A percentile compares a stretch with the other conserved stretches of the same genome.
phyloP scores from a whole-genome alignment of 2,113 vertebrate genomes.

The Lynx canadensis region DNA sequence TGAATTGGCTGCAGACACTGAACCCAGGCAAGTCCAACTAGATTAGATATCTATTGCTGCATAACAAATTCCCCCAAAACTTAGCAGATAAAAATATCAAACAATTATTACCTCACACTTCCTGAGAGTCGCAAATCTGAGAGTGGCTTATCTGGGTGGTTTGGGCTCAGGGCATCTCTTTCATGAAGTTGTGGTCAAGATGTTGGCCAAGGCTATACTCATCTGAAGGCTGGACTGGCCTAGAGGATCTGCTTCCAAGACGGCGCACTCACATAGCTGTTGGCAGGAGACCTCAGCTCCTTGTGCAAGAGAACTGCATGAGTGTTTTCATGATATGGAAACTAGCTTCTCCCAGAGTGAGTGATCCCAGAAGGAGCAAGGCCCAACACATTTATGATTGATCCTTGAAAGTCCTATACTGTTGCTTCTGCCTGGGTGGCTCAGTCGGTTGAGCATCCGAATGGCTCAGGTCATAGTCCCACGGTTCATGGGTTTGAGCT shows the following conservation, averaged over 20 bases:
- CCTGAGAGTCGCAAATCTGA: background rate
- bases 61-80: background rate
- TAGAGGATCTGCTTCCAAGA: background rate
- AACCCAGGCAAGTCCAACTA: background rate
- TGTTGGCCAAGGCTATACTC: background rate
- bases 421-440: background rate
- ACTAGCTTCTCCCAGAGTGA: background rate
- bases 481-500: too few relatives aligned
- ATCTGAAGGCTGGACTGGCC: background rate
- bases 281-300: background rate
- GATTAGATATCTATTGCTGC: accelerated
- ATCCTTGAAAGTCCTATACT: background rate
- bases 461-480: too few relatives aligned
- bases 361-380: background rate
- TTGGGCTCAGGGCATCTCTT: background rate
- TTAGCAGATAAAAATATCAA: background rate
- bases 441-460: too few relatives aligned
- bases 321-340: background rate
- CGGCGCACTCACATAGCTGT: accelerated
- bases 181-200: background rate
- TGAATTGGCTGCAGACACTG: background rate
- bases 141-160: background rate
- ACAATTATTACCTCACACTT: background rate
- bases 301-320: background rate
- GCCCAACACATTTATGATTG: background rate